These are phyloP conservation scores for Eucidaris tribuloides DNA, from an alignment of 35 echinoderm and acorn worm genomes.

Conservation along the genomic window DNA sequence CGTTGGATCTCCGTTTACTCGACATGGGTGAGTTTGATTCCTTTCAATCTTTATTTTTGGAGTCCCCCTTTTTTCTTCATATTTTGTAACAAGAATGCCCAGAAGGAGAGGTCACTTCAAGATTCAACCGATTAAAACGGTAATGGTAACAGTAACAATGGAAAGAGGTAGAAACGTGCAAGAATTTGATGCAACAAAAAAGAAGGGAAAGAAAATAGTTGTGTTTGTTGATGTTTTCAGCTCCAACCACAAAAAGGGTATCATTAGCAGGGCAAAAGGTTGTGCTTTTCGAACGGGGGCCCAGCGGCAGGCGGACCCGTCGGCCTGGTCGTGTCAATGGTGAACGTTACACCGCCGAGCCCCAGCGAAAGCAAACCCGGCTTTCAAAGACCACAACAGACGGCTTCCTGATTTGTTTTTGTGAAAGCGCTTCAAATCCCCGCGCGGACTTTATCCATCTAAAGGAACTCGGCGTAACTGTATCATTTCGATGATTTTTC, in stretches of 20 bases:
- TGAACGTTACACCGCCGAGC: conserved; percentile 8
- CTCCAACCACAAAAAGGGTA: neutral
- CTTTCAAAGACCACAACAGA: conserved; percentile 11
- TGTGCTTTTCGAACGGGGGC: neutral
- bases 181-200: neutral
- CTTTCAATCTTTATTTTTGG: too few relatives aligned
- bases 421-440: neutral
- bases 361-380: neutral
- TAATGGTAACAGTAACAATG: conserved; percentile 1
- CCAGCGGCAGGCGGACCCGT: neutral
- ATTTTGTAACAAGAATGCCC: too few relatives aligned
- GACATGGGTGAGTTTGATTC: too few relatives aligned
- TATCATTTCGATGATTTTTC: conserved; percentile 4
- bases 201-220: neutral
- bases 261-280: conserved; percentile 11
- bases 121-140: too few relatives aligned
- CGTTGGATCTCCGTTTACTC: too few relatives aligned
- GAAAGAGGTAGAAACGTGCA: neutral
- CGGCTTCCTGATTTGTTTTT: neutral
- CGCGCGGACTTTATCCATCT: neutral
- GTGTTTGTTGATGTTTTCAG: conserved; percentile 13
- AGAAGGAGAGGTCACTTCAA: too few relatives aligned
- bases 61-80: too few relatives aligned
- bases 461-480: conserved; percentile 19
- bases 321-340: neutral